Conservation (phyloP, 1,140 invertebrate species). For the Doryteuthis pealeii region DNA sequence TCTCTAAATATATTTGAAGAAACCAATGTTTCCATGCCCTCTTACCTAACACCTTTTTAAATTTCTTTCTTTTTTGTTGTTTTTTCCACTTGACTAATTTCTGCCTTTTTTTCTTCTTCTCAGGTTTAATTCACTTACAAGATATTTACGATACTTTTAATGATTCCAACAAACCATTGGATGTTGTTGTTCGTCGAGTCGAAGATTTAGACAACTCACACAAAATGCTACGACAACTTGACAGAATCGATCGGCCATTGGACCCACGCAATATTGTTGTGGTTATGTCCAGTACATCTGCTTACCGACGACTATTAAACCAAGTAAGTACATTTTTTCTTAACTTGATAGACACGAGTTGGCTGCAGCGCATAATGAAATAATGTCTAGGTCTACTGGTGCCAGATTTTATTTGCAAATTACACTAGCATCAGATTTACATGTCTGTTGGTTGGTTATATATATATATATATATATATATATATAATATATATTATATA, state of each 20-base stretch:
- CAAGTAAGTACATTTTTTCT: not conserved
- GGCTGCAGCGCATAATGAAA: too few species aligned
- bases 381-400: too few species aligned
- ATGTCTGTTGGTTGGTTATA: too few species aligned
- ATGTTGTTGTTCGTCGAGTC: constrained; percentile 26
- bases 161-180: constrained; percentile 7
- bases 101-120: constrained; percentile 9
- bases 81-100: not conserved
- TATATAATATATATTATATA: too few species aligned
- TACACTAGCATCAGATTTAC: too few species aligned
- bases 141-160: constrained; percentile 25
- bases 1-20: too few species aligned
- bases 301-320: not conserved
- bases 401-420: too few species aligned
- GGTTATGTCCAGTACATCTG: constrained; percentile 1
- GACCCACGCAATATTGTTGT: constrained; percentile 16
- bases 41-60: constrained; percentile 23
- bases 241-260: constrained; percentile 9
- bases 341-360: too few species aligned
- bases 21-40: too few species aligned
- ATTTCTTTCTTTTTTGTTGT: constrained; percentile 8
- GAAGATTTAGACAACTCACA: constrained; percentile 19
- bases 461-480: too few species aligned
- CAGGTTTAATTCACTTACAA: constrained; percentile 29
- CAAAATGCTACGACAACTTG: constrained; percentile 26